phyloP scores from a whole-genome alignment of 2,113 vertebrate species.

The Ptilonorhynchus violaceus region DNA sequence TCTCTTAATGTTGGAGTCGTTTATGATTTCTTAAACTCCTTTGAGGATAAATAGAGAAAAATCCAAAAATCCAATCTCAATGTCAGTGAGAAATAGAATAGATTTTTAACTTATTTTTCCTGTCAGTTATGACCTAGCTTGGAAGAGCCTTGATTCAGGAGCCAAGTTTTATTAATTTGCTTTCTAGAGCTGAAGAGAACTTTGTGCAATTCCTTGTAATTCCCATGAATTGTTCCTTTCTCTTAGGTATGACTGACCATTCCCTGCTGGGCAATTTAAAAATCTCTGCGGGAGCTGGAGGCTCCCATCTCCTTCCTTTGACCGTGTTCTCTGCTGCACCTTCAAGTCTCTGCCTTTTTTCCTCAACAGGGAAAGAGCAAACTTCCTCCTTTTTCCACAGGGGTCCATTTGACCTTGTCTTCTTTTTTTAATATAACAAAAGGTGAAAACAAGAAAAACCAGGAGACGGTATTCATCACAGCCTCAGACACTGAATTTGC shows the following conservation, averaged over 20 bases:
- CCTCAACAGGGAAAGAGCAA: background rate
- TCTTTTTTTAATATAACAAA: background rate
- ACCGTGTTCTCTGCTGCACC: background rate
- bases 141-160: background rate
- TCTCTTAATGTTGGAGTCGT: background rate
- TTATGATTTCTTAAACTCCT: background rate
- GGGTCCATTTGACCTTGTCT: background rate
- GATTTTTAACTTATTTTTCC: background rate
- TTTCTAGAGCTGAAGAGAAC: background rate
- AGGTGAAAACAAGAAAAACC: background rate
- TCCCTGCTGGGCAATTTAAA: background rate
- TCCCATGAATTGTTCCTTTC: background rate
- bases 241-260: background rate
- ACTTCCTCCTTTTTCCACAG: background rate
- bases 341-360: background rate
- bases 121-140: background rate
- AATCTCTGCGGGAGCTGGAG: background rate
- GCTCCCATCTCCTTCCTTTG: background rate
- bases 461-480: background rate
- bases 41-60: background rate
- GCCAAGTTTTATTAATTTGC: background rate
- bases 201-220: background rate
- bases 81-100: background rate
- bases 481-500: background rate
- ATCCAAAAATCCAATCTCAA: too few species aligned